phyloP scores from a whole-genome alignment of 2,797 vertebrate genomes.

The Danio aesculapii region DNA sequence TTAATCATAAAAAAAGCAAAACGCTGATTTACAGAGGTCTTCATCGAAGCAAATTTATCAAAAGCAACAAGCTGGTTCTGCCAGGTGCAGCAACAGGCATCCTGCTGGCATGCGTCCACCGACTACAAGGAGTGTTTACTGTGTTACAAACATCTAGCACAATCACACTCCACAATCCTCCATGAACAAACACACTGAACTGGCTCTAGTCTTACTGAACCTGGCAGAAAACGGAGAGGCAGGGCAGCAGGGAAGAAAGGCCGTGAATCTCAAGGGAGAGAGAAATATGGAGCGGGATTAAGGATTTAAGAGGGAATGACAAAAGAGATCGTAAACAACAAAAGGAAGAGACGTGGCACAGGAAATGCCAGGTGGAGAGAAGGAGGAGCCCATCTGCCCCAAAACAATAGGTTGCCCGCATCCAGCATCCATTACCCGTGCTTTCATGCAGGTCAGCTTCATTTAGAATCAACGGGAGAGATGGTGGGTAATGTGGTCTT shows the following conservation, averaged over 20 bases:
- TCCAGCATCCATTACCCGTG: constrained; percentile 63
- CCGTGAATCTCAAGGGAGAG: background rate
- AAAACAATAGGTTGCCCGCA: constrained; percentile 50
- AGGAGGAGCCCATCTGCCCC: constrained; percentile 72
- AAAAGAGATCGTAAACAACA: constrained; percentile 20
- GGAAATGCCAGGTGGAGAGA: constrained; percentile 58
- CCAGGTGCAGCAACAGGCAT: background rate
- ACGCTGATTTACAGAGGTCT: background rate
- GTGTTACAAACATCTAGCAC: constrained; percentile 1
- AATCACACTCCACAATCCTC: background rate
- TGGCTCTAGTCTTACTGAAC: constrained; percentile 2
- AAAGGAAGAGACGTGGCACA: background rate
- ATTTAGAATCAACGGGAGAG: constrained; percentile 61
- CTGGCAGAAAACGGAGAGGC: constrained; percentile 1
- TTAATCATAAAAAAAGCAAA: background rate
- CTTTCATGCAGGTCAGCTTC: constrained; percentile 59
- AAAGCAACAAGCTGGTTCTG: constrained; percentile 16
- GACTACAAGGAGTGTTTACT: constrained; percentile 2
- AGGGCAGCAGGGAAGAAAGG: background rate
- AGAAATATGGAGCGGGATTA: constrained; percentile 2
- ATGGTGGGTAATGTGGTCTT: constrained; percentile 44
- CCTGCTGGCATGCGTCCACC: background rate
- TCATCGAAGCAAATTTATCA: background rate
- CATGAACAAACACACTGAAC: constrained; percentile 14
- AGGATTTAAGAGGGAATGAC: constrained; percentile 11